These are phyloP conservation scores for Cynaeus angustus DNA, from an alignment of 2,888 invertebrate species.

Conservation along the genomic window DNA sequence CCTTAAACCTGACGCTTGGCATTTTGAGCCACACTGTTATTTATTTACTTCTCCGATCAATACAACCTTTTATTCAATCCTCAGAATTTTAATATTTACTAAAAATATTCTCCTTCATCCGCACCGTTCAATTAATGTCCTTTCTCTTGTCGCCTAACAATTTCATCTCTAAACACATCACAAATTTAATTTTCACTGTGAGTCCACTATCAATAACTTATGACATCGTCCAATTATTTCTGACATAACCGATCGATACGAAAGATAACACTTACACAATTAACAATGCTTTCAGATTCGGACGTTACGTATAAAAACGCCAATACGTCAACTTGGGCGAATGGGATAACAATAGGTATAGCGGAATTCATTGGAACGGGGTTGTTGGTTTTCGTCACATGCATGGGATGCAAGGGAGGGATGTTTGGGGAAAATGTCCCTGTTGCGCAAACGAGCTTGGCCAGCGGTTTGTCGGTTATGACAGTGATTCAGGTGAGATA, in stretches of 20 bases:
- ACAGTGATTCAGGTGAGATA: constrained; percentile 77
- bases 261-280: constrained; percentile 12
- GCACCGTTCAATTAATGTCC: neutral
- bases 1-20: too few species aligned
- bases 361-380: constrained; percentile 81
- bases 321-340: constrained; percentile 9
- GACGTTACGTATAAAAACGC: constrained; percentile 30
- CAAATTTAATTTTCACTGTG: constrained; percentile 10
- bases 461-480: constrained; percentile 81
- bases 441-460: constrained; percentile 69
- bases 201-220: constrained; percentile 13
- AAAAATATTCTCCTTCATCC: neutral
- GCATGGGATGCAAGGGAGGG: constrained; percentile 77
- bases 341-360: constrained; percentile 49
- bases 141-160: constrained; percentile 1
- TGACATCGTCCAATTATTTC: constrained; percentile 29
- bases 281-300: constrained; percentile 34
- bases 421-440: constrained; percentile 57
- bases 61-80: too few species aligned
- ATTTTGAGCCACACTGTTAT: too few species aligned
- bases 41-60: too few species aligned
- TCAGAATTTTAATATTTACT: too few species aligned
- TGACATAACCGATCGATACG: constrained; percentile 18
- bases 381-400: constrained; percentile 80
- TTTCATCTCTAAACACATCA: neutral